Percentiles rank a stretch among this genome's conserved stretches.
These are phyloP conservation scores for Thalpophila matura DNA, from an alignment of 2,888 invertebrate genomes.

Conservation along the genomic window DNA sequence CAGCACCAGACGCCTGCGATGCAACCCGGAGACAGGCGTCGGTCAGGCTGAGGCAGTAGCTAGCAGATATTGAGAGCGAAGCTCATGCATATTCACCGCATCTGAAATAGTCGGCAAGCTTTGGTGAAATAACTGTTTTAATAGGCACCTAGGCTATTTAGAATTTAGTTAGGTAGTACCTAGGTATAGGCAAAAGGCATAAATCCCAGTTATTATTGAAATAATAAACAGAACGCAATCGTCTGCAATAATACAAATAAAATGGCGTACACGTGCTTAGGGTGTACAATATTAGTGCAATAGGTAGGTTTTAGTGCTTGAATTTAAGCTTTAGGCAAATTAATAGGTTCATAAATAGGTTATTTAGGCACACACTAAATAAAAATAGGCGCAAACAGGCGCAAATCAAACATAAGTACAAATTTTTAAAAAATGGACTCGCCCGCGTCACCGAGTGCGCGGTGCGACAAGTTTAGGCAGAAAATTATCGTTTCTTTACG, in stretches of 20 bases:
- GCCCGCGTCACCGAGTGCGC: too few species aligned
- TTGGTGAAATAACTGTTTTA: conserved; percentile 1
- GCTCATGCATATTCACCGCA: conserved; percentile 2
- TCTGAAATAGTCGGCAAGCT: conserved; percentile 8
- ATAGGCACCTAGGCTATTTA: background rate
- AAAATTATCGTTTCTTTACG: too few species aligned
- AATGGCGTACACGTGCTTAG: background rate
- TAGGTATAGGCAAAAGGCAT: background rate
- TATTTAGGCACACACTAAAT: background rate
- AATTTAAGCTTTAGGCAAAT: background rate
- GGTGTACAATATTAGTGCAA: background rate
- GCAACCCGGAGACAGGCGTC: background rate
- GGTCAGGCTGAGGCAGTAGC: too few species aligned
- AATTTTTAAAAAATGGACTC: background rate
- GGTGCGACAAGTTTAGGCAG: too few species aligned
- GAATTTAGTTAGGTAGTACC: background rate
- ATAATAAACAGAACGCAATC: background rate
- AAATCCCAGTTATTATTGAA: background rate
- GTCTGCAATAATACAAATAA: background rate
- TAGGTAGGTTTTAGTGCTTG: background rate
- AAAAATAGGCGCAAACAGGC: background rate
- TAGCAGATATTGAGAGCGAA: background rate
- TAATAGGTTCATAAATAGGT: background rate
- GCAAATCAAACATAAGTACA: background rate
- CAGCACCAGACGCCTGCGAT: conserved; percentile 4